Percentiles rank a stretch among this genome's conserved stretches.
These are phyloP conservation scores for Drosophila fungiperda DNA, from an alignment of 2,888 invertebrate genomes.

Conservation along the genomic window DNA sequence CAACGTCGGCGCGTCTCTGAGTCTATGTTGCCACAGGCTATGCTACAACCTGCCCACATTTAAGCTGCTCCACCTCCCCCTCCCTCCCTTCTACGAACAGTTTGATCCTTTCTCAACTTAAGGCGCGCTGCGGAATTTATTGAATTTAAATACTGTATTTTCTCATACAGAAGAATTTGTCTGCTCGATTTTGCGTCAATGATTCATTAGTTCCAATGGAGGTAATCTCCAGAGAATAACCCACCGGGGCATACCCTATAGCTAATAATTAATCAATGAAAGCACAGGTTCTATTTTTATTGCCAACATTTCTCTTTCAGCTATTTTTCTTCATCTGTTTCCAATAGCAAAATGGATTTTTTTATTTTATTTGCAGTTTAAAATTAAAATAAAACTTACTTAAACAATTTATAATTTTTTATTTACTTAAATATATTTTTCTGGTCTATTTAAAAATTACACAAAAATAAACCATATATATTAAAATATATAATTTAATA, in stretches of 20 bases:
- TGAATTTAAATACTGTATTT: conserved; percentile 26
- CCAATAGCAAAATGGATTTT: background rate
- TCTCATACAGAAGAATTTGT: background rate
- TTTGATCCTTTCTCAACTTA: conserved; percentile 31
- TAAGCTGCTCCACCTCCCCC: background rate
- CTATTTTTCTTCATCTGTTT: background rate
- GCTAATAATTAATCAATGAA: background rate
- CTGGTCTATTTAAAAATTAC: too few species aligned
- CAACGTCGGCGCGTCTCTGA: conserved; percentile 11
- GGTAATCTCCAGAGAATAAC: background rate
- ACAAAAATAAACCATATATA: too few species aligned
- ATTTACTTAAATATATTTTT: background rate
- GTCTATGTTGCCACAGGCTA: conserved; percentile 35
- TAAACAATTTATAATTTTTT: background rate
- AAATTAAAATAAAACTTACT: background rate
- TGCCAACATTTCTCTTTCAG: background rate
- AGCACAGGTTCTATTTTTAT: background rate
- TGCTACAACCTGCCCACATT: conserved; percentile 41
- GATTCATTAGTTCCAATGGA: background rate
- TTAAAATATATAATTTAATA: background rate
- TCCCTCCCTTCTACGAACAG: background rate
- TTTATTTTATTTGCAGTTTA: background rate
- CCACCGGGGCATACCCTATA: background rate
- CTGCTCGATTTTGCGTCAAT: background rate
- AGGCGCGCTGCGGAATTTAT: conserved; percentile 44